Conservation (phyloP, 2,888 invertebrate genomes). For the Melinaea menophilus region DNA sequence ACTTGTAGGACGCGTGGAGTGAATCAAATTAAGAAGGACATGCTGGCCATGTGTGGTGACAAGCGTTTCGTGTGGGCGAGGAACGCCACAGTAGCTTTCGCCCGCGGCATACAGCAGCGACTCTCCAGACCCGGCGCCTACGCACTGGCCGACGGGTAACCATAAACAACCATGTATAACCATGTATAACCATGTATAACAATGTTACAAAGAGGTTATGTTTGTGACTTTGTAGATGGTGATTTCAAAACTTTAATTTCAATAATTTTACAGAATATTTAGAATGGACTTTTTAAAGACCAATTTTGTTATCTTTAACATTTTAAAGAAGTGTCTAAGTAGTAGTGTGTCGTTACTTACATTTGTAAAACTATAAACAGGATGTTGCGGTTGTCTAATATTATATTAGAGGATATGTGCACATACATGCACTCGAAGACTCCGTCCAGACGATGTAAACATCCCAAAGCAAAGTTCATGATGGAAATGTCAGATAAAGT, state of each 20-base stretch:
- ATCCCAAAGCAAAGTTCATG: constrained; percentile 61
- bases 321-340: too few relatives aligned
- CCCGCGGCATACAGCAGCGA: constrained; percentile 61
- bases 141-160: constrained; percentile 58
- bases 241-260: not conserved
- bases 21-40: constrained; percentile 53
- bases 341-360: not conserved
- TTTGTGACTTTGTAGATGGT: too few relatives aligned
- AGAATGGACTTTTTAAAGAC: not conserved
- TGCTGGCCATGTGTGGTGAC: constrained; percentile 50
- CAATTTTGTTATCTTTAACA: not conserved
- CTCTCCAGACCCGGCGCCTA: constrained; percentile 55
- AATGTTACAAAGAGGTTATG: too few relatives aligned
- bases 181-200: not conserved
- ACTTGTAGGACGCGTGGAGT: constrained; percentile 34
- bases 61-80: constrained; percentile 63
- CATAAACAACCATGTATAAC: not conserved
- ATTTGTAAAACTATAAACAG: constrained; percentile 35
- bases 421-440: constrained; percentile 50
- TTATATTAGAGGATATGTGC: constrained; percentile 59
- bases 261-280: not conserved
- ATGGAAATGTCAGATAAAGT: constrained; percentile 72
- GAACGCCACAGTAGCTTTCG: constrained; percentile 65
- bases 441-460: constrained; percentile 48
- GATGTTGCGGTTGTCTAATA: constrained; percentile 64